A percentile compares a stretch with the other conserved stretches of the same genome.
Evolutionary conservation across 92 coral and sea anemone genomes (phyloP).

Genomic region (Zoanthus gigantus): DNA sequence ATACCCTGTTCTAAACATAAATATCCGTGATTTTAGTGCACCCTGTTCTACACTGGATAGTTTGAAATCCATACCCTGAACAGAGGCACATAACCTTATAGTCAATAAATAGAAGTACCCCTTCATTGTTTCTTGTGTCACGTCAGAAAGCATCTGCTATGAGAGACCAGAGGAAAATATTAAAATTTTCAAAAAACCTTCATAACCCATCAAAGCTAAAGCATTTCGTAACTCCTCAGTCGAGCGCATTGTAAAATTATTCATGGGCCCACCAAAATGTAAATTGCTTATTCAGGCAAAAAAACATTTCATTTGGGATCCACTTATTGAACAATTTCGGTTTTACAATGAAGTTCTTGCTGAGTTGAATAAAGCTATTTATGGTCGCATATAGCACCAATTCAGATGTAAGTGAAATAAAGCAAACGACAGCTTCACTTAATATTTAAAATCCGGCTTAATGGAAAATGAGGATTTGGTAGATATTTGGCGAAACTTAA

Average conservation of each 20-base stretch:
- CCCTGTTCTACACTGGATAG: too few species aligned
- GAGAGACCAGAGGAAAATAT: neutral
- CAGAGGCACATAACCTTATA: too few species aligned
- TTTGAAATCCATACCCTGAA: too few species aligned
- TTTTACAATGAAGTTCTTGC: too few species aligned
- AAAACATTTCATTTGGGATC: too few species aligned
- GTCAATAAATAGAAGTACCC: too few species aligned
- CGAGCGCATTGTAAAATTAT: neutral
- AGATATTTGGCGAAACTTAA: constrained; percentile 31
- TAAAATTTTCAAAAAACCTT: neutral
- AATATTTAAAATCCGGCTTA: neutral
- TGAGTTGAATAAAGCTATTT: neutral
- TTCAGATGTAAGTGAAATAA: neutral
- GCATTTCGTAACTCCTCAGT: neutral
- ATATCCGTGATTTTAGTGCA: too few species aligned
- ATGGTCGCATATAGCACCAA: neutral
- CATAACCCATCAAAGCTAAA: neutral
- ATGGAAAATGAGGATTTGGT: neutral
- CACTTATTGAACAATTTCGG: too few species aligned
- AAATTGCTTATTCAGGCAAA: neutral
- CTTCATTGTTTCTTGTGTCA: too few species aligned
- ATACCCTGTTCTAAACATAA: too few species aligned
- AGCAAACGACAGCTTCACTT: neutral
- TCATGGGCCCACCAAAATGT: neutral
- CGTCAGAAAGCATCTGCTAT: neutral